Base-by-base conservation (phyloP, 2,113 vertebrate species). In the Passer domesticus region DNA sequence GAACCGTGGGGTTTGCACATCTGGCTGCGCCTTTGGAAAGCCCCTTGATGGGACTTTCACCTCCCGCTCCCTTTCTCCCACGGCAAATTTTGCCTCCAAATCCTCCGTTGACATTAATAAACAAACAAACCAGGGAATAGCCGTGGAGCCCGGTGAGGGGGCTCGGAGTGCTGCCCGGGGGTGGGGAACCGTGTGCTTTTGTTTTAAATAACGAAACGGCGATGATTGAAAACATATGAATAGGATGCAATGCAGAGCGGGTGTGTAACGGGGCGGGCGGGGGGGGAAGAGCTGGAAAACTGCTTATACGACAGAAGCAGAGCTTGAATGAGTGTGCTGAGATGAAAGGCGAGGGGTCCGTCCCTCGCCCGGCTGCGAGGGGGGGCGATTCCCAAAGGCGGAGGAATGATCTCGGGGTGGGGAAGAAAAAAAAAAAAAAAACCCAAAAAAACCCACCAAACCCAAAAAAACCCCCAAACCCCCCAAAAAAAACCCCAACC, bases 281-380 rank as follows among this genome's bases (percentile, higher is more conserved):
- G 37, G 67, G 41, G 73, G 35, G 68, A 47, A 84, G 85, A 88
- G 90, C 83, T 94, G 94, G 94, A 95, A 96, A 96, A 96, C 91
- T 95, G 95, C 94, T 95, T 96, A 95, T 87, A 81, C 90, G 70
- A 95, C 94, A 96, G 92, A 96, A 96, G 95, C 82, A 31, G 92
- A 69, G 94, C 94, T 96, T 94, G 92, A 95, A 92, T 95, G 95
- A 94, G 87, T 79, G 92, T 87, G 87, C 62, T 62, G 94, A 87
- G 88, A 91, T 95, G 92, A 91, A 94, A 95, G 93, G 89, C 46
- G 33, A 91, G 43, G 93, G 92, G 75, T 88, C 92, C 4, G 70
- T 81, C 87, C 87, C 79, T 89, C 37, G 9, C 76, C 41, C 7
- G 44, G 74, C 67, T 55, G 59, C 9, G 10, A 12, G 12, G 22